These are phyloP conservation scores for Crossaster papposus DNA, from an alignment of 53 echinoderm and acorn worm species.

Conservation along the genomic window DNA sequence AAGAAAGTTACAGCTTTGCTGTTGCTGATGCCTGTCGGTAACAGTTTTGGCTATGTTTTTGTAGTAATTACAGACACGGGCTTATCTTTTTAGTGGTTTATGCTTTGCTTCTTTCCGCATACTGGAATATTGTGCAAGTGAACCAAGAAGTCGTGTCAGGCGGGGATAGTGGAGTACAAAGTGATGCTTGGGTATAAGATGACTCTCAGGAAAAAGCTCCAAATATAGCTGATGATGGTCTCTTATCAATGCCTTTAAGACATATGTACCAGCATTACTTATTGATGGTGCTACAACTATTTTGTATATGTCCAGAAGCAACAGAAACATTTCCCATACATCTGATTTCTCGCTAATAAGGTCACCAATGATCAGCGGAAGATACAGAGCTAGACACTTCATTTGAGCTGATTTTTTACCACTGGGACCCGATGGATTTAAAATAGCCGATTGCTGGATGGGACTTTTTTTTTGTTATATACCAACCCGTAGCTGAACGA, in stretches of 20 bases:
- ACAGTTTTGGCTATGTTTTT: constrained; percentile 65
- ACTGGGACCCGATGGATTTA: constrained; percentile 58
- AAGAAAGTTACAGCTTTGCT: constrained; percentile 47
- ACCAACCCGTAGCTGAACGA: constrained; percentile 57
- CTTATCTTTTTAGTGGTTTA: constrained; percentile 61
- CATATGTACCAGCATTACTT: constrained; percentile 54
- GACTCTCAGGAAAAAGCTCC: constrained; percentile 52
- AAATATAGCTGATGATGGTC: constrained; percentile 67
- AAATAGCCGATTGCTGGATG: constrained; percentile 40
- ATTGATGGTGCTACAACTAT: constrained; percentile 59
- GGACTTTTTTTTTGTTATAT: constrained; percentile 55
- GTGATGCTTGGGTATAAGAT: constrained; percentile 74
- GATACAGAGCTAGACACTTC: constrained; percentile 47
- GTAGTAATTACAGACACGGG: constrained; percentile 52
- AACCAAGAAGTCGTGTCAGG: constrained; percentile 24
- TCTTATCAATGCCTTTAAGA: constrained; percentile 57
- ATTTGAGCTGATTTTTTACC: constrained; percentile 67
- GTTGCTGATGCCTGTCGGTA: constrained; percentile 57
- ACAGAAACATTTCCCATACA: constrained; percentile 59
- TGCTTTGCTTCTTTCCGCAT: constrained; percentile 65
- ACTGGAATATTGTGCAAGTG: constrained; percentile 52
- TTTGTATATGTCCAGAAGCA: constrained; percentile 58
- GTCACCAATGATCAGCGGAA: constrained; percentile 67
- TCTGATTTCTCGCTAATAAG: constrained; percentile 39
- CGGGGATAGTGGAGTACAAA: constrained; percentile 61